Evolutionary conservation across 1,140 invertebrate genomes (phyloP).

Genomic region (Dendrolimus kikuchii): DNA sequence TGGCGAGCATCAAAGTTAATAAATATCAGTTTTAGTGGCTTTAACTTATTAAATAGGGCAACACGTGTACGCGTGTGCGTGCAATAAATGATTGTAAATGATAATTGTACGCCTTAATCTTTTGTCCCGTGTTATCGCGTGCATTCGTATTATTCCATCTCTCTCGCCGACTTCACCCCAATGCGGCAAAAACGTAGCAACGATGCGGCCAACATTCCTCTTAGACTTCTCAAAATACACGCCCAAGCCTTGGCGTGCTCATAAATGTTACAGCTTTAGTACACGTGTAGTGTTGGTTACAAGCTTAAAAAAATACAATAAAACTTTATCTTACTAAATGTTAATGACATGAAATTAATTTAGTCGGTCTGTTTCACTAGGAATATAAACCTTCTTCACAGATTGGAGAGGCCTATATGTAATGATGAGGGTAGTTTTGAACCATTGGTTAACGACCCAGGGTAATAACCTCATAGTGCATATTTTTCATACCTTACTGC

Average conservation of each 20-base stretch:
- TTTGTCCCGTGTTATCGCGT: conserved; percentile 11
- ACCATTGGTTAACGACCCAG: conserved; percentile 37
- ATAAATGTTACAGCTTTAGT: not conserved
- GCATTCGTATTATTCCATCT: conserved; percentile 14
- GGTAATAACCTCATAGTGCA: conserved; percentile 18
- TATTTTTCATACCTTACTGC: not conserved
- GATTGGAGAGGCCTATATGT: conserved; percentile 32
- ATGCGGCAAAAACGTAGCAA: conserved; percentile 45
- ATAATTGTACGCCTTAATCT: not conserved
- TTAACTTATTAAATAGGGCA: conserved; percentile 1
- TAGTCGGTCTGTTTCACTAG: not conserved
- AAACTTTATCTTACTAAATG: too few species aligned
- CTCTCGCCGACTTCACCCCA: conserved; percentile 32
- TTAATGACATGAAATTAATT: not conserved
- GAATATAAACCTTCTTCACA: conserved; percentile 8
- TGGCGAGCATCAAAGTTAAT: too few species aligned
- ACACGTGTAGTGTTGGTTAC: too few species aligned
- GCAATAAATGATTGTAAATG: too few species aligned
- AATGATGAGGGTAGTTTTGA: conserved; percentile 37
- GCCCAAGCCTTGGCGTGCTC: conserved; percentile 1
- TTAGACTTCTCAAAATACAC: conserved; percentile 7
- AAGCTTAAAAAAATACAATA: too few species aligned
- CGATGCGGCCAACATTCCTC: conserved; percentile 32
- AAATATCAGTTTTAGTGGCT: too few species aligned
- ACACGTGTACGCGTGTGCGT: conserved; percentile 2